phyloP scores from a whole-genome alignment of 2,113 vertebrate genomes.

The Jacana jacana region DNA sequence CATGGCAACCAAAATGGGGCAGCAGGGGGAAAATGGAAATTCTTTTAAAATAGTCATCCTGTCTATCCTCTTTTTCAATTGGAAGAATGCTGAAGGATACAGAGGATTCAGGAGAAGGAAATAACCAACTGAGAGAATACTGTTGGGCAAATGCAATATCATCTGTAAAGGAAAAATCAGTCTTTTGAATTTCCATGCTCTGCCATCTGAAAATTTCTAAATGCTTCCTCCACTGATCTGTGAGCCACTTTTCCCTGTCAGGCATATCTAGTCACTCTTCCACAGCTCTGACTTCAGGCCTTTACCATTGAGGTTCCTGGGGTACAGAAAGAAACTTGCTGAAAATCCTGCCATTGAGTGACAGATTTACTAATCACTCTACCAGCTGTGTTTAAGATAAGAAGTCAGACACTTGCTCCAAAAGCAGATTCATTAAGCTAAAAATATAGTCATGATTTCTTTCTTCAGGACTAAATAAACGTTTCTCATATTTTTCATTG shows the following conservation, averaged over 20 bases:
- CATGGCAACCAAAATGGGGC: constrained; percentile 59
- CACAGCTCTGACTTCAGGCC: neutral
- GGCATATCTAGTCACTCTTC: neutral
- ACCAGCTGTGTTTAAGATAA: constrained; percentile 33
- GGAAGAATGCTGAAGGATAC: neutral
- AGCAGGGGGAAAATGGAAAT: constrained; percentile 43
- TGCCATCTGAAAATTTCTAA: neutral
- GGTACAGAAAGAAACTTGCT: neutral
- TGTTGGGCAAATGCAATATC: neutral
- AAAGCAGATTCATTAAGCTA: constrained; percentile 14
- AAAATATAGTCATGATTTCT: neutral
- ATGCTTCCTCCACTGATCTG: neutral
- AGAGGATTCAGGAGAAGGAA: neutral
- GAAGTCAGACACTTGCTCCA: neutral
- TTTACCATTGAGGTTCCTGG: neutral
- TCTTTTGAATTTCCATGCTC: neutral
- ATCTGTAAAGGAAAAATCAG: neutral
- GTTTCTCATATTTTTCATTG: neutral
- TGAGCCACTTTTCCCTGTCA: neutral
- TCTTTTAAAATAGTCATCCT: constrained; percentile 35
- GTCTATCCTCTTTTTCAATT: neutral
- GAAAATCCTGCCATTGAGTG: neutral
- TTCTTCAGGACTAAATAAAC: neutral
- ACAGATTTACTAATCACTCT: neutral
- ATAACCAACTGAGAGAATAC: neutral